Conservation (phyloP, 2,113 vertebrate species). For the Neoarius graeffei region DNA sequence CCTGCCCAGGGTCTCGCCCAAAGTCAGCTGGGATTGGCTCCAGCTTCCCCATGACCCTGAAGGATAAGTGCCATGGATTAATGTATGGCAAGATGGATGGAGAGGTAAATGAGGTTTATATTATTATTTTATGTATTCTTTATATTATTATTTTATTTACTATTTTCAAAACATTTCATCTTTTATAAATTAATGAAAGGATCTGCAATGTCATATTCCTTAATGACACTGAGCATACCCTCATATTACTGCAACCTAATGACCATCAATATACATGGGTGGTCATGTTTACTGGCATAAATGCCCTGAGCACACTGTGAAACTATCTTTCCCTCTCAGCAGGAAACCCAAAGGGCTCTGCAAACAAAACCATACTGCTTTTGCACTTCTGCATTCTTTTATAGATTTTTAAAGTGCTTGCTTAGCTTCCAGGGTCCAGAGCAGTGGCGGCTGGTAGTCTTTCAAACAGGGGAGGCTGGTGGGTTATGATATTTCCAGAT, state of each 20-base stretch:
- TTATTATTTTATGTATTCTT: background rate
- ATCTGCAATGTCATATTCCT: background rate
- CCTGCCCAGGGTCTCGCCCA: too few species aligned
- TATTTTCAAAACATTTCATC: background rate
- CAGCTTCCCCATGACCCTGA: too few species aligned
- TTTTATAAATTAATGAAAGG: background rate
- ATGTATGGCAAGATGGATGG: too few species aligned
- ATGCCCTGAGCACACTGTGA: background rate
- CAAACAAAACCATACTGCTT: background rate
- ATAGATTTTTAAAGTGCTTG: background rate
- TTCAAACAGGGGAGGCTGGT: too few species aligned
- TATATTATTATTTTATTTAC: background rate
- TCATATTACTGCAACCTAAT: background rate
- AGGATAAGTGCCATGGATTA: too few species aligned
- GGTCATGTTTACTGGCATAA: background rate
- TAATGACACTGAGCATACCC: background rate
- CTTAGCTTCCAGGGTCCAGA: background rate
- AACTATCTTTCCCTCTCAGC: background rate
- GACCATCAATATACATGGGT: background rate
- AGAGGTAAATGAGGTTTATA: background rate
- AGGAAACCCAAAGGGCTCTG: background rate
- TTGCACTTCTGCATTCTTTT: background rate
- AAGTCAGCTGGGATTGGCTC: too few species aligned
- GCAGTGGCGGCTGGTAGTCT: too few species aligned
- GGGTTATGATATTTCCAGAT: too few species aligned